Percentiles rank a stretch among this genome's conserved stretches.
Evolutionary conservation across 1,140 invertebrate genomes (phyloP).

Genomic region (Danaus melanippus): DNA sequence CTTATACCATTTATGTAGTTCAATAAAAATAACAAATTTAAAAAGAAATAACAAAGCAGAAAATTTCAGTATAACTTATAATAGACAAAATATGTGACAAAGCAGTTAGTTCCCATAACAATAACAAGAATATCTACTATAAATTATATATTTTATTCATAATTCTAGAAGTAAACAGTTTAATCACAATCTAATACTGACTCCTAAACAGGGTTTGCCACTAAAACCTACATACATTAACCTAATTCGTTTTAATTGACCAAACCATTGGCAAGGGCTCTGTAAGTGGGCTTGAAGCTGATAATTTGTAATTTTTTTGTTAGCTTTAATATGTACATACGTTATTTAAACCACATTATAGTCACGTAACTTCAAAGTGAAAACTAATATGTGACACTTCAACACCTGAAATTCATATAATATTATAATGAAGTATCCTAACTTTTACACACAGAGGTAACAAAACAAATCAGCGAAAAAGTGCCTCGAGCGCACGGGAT

Average conservation of each 20-base stretch:
- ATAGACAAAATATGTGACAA: neutral
- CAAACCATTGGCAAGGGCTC: conserved; percentile 59
- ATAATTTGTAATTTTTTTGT: conserved; percentile 44
- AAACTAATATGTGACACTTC: conserved; percentile 31
- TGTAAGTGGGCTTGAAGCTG: conserved; percentile 31
- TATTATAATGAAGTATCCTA: neutral
- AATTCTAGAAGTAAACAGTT: too few relatives aligned
- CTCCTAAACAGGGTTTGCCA: conserved; percentile 28
- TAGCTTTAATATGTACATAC: conserved; percentile 39
- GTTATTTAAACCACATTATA: conserved; percentile 16
- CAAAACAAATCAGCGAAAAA: too few relatives aligned
- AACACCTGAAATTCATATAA: conserved; percentile 24
- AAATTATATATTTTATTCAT: neutral
- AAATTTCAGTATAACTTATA: neutral
- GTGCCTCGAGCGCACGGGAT: too few relatives aligned
- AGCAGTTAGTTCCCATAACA: neutral
- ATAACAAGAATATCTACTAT: neutral
- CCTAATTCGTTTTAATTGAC: conserved; percentile 69
- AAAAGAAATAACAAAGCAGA: too few relatives aligned
- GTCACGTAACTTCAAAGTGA: conserved; percentile 39
- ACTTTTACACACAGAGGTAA: too few relatives aligned
- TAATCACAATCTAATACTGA: conserved; percentile 11
- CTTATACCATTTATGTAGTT: too few relatives aligned
- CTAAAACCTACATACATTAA: conserved; percentile 64
- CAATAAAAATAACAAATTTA: too few relatives aligned